Evolutionary conservation across 2,888 invertebrate species (phyloP), one percentile per base, ranked within the genome.

Genomic region (Pegoplata infirma): DNA sequence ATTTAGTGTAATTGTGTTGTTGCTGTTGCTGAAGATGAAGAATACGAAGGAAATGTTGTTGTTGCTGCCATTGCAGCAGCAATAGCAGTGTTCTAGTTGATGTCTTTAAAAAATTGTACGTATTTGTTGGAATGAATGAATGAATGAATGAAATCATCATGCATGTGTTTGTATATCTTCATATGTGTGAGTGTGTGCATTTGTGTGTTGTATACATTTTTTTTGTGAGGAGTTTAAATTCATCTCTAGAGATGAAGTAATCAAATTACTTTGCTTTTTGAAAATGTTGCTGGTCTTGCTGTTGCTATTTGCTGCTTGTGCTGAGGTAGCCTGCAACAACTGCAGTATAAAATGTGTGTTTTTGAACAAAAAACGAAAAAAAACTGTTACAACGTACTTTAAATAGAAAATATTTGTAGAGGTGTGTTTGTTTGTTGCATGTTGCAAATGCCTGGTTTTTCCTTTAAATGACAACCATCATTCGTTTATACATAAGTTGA

Each of bases 231-330:
- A 71, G 56, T 75, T 75, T 82, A 84, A 85, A 84, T 85, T 82
- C 82, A 83, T 82, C 85, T 82, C 81, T 78, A 76, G 85, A 83
- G 85, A 80, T 80, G 71, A 79, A 80, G 81, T 76, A 80, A 81
- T 80, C 80, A 81, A 81, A 81, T 77, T 76, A 77, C 69, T 76
- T 59, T n/a, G n/a, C n/a, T n/a, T 73, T 63, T 61, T 47, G 44
- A 61, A 53, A 25, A 25, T 66, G 19, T 16, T 53, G 47, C 23
- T 14, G n/a, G 21, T n/a, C n/a, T n/a, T n/a, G n/a, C n/a, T n/a
- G n/a, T n/a, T n/a, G n/a, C n/a, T n/a, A n/a, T n/a, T n/a, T n/a
- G n/a, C n/a, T 59, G 56, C 58, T 68, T 40, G 5, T 40, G 36
- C n/a, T 40, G 3, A 40, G 36, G 58, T 49, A 73, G 69, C 53